Evolutionary conservation across 2,113 vertebrate genomes (phyloP), one percentile per base, ranked within the genome.

Genomic region (Pyrgilauda ruficollis): DNA sequence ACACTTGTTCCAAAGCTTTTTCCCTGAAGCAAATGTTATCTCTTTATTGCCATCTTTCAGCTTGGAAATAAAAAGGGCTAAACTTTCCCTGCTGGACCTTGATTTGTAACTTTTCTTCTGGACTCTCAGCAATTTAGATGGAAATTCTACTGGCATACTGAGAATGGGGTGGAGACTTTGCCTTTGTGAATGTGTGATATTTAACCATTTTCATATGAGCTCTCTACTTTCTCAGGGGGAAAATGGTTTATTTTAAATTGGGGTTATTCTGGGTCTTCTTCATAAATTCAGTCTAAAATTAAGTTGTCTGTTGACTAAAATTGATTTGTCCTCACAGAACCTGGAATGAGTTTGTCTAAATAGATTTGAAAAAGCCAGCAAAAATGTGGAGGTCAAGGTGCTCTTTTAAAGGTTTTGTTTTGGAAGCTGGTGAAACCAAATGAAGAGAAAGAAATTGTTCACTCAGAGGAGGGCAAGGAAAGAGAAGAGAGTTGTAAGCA

Each of bases 1-100:
- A 44, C 56, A 12, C 39, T 91, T 69, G 70, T 43, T 80, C 73
- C 64, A 52, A 23, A 64, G 52, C 35, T 72, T 80, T 84, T 63
- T 61, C 56, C 56, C 66, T 86, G 72, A 77, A 88, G 85, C 37
- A 95, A 95, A 58, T 75, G 72, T 74, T 83, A 62, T 88, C 46
- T 82, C 78, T 70, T 47, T 66, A 63, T 76, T 86, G 58, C 79
- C 18, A 46, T 76, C 63, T 73, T 64, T 85, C 49, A 63, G 47
- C 58, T 27, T 24, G 77, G 47, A 37, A 56, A 90, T 44, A 67
- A 75, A 76, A 75, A 56, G 22, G 41, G 21, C 55, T 88, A 31
- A 64, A 9, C 55, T 90, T 89, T 79, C 39, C 43, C 37, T 62
- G 1, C 2, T 10, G 4, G 56, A 62, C 43, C 50, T 67, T 6